Conservation (phyloP, 2,888 invertebrate species). For the Exephanes ischioxanthus region DNA sequence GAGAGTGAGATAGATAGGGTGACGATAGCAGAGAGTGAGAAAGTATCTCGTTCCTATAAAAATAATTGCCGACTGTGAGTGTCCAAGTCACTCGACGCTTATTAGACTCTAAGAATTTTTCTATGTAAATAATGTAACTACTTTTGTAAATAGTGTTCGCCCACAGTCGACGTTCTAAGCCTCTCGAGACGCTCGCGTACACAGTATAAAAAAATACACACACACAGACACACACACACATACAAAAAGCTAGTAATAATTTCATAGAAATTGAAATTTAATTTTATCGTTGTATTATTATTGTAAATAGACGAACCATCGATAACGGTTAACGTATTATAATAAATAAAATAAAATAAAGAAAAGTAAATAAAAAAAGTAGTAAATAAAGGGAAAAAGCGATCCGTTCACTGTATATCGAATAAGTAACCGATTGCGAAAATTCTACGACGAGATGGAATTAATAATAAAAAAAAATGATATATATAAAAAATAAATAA, state of each 20-base stretch:
- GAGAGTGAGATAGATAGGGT: conserved; percentile 56
- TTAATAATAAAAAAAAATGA: conserved; percentile 8
- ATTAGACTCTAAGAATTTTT: conserved; percentile 81
- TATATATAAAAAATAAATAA: conserved; percentile 33
- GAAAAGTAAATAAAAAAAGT: conserved; percentile 8
- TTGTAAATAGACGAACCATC: conserved; percentile 58
- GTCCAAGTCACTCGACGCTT: conserved; percentile 82
- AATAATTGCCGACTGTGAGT: conserved; percentile 69
- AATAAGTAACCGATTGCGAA: conserved; percentile 46
- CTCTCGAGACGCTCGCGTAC: conserved; percentile 59
- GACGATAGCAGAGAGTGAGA: conserved; percentile 43
- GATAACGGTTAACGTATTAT: conserved; percentile 54
- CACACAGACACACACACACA: conserved; percentile 12
- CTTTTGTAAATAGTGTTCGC: conserved; percentile 72
- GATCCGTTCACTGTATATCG: conserved; percentile 56
- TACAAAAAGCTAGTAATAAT: background rate
- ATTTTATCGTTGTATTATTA: conserved; percentile 68
- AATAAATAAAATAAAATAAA: conserved; percentile 20
- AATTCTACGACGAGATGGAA: conserved; percentile 41
- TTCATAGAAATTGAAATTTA: conserved; percentile 66
- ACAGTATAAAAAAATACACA: background rate
- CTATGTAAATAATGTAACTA: conserved; percentile 84
- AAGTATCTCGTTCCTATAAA: conserved; percentile 64
- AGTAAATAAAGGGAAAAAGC: conserved; percentile 18
- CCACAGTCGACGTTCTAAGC: conserved; percentile 64